Evolutionary conservation across 2,113 vertebrate species (phyloP).

Genomic region (Urocitellus parryii): DNA sequence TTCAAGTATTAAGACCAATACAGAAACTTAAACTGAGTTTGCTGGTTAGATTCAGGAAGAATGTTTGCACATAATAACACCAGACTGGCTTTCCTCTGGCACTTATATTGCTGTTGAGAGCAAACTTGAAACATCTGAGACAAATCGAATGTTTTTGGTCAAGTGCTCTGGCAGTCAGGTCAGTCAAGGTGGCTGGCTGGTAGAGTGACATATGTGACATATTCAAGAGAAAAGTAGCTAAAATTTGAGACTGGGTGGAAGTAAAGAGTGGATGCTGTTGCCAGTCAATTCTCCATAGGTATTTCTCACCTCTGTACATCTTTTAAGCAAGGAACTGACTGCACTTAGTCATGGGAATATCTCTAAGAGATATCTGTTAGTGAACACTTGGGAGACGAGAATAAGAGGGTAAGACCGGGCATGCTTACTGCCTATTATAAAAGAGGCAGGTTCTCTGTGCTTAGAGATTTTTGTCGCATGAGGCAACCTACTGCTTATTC

Average conservation of each 20-base stretch:
- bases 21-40: background rate
- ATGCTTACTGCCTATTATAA: background rate
- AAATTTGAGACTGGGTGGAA: background rate
- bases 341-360: background rate
- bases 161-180: background rate
- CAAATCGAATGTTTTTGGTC: background rate
- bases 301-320: background rate
- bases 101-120: background rate
- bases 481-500: too few species aligned
- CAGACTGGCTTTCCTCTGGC: too few species aligned
- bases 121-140: background rate
- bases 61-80: background rate
- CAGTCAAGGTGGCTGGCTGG: background rate
- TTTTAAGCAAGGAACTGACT: background rate
- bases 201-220: accelerated
- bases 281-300: too few species aligned
- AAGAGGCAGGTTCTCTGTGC: background rate
- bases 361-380: background rate
- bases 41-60: background rate
- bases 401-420: background rate
- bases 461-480: background rate
- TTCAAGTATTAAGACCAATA: background rate
- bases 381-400: background rate
- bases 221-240: background rate
- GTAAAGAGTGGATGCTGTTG: accelerated